phyloP scores from a whole-genome alignment of 2,113 vertebrate species.

The Ginglymostoma cirratum region DNA sequence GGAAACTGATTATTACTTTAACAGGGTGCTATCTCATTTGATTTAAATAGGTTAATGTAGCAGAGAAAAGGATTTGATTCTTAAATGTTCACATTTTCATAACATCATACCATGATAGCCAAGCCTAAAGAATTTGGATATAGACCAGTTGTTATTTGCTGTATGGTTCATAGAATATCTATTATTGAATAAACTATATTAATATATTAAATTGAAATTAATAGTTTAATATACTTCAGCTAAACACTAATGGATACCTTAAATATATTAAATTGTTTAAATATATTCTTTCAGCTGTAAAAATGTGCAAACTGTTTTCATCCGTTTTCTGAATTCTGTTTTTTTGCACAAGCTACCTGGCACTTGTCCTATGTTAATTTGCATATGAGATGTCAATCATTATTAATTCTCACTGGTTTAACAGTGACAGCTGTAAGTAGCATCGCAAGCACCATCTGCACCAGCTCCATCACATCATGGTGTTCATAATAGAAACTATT shows the following conservation, averaged over 20 bases:
- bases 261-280: neutral
- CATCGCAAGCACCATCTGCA: constrained; percentile 44
- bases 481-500: constrained; percentile 44
- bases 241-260: neutral
- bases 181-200: neutral
- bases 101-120: neutral
- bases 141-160: neutral
- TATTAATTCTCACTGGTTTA: constrained; percentile 42
- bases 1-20: neutral
- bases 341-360: neutral
- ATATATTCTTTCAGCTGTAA: neutral
- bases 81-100: neutral
- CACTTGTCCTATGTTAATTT: constrained; percentile 38
- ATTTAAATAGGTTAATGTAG: neutral
- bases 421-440: constrained; percentile 45
- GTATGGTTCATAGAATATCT: neutral
- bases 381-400: constrained; percentile 44
- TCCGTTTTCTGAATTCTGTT: neutral
- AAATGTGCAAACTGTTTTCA: neutral
- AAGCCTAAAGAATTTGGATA: neutral
- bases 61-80: neutral
- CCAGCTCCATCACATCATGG: constrained; percentile 41
- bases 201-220: neutral
- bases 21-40: neutral
- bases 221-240: neutral